A percentile compares a stretch with the other conserved stretches of the same genome.
These are phyloP conservation scores for Gymnarchus niloticus DNA, from an alignment of 2,113 vertebrate species.

Conservation along the genomic window DNA sequence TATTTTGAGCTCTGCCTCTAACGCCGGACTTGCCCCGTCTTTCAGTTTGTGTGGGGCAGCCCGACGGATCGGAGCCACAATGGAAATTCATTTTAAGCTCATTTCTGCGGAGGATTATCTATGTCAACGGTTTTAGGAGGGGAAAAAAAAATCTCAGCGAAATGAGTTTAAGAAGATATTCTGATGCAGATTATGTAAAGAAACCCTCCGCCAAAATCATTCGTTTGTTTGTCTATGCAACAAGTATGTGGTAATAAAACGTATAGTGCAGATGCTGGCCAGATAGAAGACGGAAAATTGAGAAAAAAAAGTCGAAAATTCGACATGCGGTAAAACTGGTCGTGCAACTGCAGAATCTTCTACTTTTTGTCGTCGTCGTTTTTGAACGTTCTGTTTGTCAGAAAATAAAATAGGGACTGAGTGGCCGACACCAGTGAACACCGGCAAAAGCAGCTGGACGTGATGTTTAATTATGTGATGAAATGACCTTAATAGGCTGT, in stretches of 20 bases:
- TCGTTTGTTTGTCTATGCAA: neutral
- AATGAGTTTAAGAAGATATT: neutral
- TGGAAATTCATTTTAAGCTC: slow-evolving; percentile 9
- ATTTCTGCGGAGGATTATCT: neutral
- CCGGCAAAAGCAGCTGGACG: neutral
- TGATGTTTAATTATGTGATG: neutral
- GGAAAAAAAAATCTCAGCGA: neutral
- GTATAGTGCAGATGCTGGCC: neutral
- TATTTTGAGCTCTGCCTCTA: slow-evolving; percentile 62
- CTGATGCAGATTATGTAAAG: neutral
- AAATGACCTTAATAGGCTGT: neutral
- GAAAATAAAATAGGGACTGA: neutral
- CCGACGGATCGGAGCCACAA: slow-evolving; percentile 46
- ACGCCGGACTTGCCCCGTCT: slow-evolving; percentile 50
- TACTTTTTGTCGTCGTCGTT: no score
- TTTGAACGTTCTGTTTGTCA: neutral
- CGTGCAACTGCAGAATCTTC: no score
- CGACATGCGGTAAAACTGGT: no score
- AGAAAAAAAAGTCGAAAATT: no score
- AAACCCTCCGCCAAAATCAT: neutral
- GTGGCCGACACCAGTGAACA: neutral
- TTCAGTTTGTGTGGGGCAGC: slow-evolving; percentile 45
- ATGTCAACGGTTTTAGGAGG: neutral
- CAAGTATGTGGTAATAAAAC: neutral
- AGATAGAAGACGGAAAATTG: neutral